A percentile compares a stretch with the other conserved stretches of the same genome.
phyloP scores from a whole-genome alignment of 2,797 vertebrate genomes.

The Vespertilio murinus region DNA sequence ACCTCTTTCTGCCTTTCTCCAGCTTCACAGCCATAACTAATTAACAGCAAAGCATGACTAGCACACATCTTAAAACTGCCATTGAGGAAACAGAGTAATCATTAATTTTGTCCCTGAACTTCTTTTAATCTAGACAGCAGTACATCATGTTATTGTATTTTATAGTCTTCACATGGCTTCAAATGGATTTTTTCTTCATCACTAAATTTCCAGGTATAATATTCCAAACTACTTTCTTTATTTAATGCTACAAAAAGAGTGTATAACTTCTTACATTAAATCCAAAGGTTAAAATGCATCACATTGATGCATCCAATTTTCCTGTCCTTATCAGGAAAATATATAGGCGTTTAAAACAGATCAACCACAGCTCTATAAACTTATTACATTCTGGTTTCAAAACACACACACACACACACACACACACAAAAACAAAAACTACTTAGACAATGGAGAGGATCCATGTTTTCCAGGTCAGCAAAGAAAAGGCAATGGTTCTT shows the following conservation, averaged over 20 bases:
- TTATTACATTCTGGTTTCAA: neutral
- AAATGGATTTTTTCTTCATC: neutral
- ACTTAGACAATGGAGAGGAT: neutral
- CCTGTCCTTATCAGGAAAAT: neutral
- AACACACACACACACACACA: no score
- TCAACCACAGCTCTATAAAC: neutral
- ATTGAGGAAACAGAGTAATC: neutral
- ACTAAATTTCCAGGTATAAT: neutral
- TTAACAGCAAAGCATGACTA: neutral
- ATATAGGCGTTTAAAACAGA: neutral
- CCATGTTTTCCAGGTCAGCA: neutral
- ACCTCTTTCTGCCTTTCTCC: neutral
- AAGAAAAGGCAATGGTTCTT: neutral
- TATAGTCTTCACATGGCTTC: neutral
- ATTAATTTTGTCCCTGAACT: neutral
- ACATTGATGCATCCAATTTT: neutral
- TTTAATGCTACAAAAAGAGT: neutral
- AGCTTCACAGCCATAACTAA: neutral
- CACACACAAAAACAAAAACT: no score
- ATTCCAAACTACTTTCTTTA: neutral
- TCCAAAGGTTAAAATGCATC: neutral
- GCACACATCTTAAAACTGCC: neutral
- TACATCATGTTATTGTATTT: neutral
- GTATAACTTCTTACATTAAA: neutral
- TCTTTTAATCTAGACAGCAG: neutral